Conservation (phyloP, 2,797 vertebrate species). For the Heterohyrax brucei region DNA sequence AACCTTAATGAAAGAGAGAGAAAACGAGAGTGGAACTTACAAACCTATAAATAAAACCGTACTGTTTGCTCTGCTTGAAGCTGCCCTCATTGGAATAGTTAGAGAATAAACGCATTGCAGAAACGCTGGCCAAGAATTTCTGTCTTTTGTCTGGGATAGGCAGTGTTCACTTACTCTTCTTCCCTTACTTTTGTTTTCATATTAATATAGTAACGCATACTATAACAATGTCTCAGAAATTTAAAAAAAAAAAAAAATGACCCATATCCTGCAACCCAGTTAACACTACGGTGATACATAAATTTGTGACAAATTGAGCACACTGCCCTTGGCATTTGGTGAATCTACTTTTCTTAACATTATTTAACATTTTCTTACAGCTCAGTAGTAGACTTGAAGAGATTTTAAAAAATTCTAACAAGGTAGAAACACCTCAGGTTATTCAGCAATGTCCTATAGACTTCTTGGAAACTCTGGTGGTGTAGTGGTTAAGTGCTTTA, state of each 20-base stretch:
- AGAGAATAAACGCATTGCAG: not conserved
- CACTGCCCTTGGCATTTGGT: not conserved
- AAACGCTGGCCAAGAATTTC: not conserved
- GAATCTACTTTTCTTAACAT: not conserved
- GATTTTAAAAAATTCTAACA: conserved; percentile 18
- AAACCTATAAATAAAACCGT: conserved; percentile 83
- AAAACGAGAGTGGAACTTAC: conserved; percentile 78
- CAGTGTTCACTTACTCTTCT: not conserved
- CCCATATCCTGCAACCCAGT: not conserved
- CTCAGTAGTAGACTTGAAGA: not conserved
- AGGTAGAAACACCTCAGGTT: not conserved
- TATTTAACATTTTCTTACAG: conserved; percentile 3
- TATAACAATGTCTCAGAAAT: conserved; percentile 7
- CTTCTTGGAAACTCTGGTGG: not conserved
- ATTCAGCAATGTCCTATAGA: conserved; percentile 45
- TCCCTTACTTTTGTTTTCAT: not conserved
- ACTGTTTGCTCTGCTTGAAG: conserved; percentile 77
- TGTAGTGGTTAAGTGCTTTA: too few relatives aligned
- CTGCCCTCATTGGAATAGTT: conserved; percentile 1
- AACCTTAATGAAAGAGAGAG: conserved; percentile 76
- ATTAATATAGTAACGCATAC: conserved; percentile 31
- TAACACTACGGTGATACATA: not conserved
- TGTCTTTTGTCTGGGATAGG: not conserved
- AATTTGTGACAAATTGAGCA: not conserved
- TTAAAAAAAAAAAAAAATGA: not conserved